Evolutionary conservation across 2,113 vertebrate species (phyloP).

Genomic region (Phasianus colchicus): DNA sequence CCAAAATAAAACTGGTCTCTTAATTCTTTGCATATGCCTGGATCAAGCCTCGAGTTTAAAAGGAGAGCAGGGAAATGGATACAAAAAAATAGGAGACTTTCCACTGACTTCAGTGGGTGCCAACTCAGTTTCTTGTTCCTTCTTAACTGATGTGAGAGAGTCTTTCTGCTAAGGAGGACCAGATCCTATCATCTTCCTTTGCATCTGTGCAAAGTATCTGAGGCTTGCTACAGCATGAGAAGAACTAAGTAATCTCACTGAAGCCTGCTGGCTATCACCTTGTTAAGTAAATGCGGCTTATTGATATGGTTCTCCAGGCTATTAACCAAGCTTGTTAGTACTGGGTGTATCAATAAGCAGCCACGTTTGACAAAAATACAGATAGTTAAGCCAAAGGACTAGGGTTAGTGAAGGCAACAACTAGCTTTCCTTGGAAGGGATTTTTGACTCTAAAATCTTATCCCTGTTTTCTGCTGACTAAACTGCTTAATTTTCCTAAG

Average conservation of each 20-base stretch:
- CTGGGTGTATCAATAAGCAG: not conserved
- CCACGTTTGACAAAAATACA: not conserved
- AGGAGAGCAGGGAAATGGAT: not conserved
- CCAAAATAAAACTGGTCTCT: not conserved
- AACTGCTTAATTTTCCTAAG: not conserved
- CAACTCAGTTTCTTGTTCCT: not conserved
- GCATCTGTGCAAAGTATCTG: not conserved
- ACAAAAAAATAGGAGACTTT: not conserved
- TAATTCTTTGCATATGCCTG: not conserved
- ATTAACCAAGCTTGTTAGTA: not conserved
- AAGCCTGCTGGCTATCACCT: slow-evolving; percentile 10
- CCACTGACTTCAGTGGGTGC: not conserved
- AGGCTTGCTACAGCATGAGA: not conserved
- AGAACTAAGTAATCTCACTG: not conserved
- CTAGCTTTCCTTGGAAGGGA: not conserved
- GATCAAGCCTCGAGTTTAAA: not conserved
- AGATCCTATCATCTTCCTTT: not conserved
- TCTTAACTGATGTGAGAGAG: not conserved
- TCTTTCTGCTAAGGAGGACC: not conserved
- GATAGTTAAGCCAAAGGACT: not conserved
- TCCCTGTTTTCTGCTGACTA: not conserved
- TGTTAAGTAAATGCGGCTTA: not conserved
- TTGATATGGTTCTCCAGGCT: slow-evolving; percentile 17
- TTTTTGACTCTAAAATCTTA: not conserved
- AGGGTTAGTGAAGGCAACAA: not conserved